phyloP scores from a whole-genome alignment of 2,888 invertebrate species.

The Heliconius ismenius region DNA sequence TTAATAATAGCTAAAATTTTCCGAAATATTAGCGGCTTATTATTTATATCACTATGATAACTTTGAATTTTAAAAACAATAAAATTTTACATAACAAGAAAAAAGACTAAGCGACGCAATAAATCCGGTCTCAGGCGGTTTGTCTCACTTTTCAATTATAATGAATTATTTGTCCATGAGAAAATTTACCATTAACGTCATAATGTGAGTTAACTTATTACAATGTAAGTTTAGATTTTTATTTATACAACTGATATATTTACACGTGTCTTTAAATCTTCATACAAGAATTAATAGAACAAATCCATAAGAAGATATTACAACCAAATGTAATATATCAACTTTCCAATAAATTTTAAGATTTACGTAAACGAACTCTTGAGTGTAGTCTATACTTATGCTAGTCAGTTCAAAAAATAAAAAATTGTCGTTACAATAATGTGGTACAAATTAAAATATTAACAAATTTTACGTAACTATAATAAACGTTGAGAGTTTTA shows the following conservation, averaged over 20 bases:
- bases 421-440: neutral
- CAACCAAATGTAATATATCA: neutral
- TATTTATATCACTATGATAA: no score
- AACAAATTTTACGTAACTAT: neutral
- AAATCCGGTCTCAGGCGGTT: slow-evolving; percentile 30
- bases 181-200: slow-evolving; percentile 35
- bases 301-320: neutral
- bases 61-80: neutral
- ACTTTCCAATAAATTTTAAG: neutral
- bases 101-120: slow-evolving; percentile 15
- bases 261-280: neutral
- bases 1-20: no score
- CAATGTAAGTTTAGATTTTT: slow-evolving; percentile 50
- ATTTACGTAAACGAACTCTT: no score
- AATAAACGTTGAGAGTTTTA: neutral
- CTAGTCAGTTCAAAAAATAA: neutral
- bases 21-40: no score
- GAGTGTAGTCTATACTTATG: no score
- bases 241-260: slow-evolving; percentile 52
- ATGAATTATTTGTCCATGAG: slow-evolving; percentile 38
- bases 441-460: neutral
- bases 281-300: neutral
- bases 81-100: neutral
- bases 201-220: slow-evolving; percentile 49
- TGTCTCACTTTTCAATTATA: slow-evolving; percentile 31